phyloP scores from a whole-genome alignment of 2,888 invertebrate species.

The Trileptium ribeirensis region DNA sequence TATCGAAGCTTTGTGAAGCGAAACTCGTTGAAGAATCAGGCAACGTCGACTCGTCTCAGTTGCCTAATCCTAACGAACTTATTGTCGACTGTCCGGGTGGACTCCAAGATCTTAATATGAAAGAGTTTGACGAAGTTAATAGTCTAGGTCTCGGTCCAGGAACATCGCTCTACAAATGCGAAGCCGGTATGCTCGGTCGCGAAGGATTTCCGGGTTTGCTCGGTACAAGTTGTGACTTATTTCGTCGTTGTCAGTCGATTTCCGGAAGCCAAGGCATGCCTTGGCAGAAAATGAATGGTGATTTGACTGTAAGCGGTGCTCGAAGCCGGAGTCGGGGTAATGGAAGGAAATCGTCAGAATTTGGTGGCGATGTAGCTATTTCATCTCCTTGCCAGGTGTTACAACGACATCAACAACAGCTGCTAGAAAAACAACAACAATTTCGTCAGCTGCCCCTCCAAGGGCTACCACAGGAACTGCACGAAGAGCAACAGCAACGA shows the following conservation, averaged over 20 bases:
- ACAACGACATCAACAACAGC: background rate
- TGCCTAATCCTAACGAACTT: background rate
- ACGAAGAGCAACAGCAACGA: background rate
- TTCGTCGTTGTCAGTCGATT: too few relatives aligned
- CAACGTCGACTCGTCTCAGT: background rate
- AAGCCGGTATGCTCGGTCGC: too few relatives aligned
- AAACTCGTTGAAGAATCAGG: constrained; percentile 9
- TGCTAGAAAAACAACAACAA: background rate
- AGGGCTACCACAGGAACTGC: background rate
- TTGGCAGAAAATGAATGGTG: constrained; percentile 15
- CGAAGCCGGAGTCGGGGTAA: too few relatives aligned
- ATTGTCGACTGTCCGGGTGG: constrained; percentile 17
- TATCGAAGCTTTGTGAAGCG: constrained; percentile 63
- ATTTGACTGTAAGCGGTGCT: background rate
- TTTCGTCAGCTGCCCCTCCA: background rate
- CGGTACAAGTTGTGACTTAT: too few relatives aligned
- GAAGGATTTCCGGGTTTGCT: too few relatives aligned
- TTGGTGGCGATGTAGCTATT: too few relatives aligned
- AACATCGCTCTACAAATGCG: too few relatives aligned
- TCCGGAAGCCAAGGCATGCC: background rate
- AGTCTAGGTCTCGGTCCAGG: background rate
- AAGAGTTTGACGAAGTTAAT: background rate
- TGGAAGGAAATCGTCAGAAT: too few relatives aligned
- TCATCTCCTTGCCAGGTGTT: too few relatives aligned
- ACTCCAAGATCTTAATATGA: constrained; percentile 14